Evolutionary conservation across 2,113 vertebrate genomes (phyloP), one percentile per base, ranked within the genome.

Genomic region (Microcebus lehilahytsara): DNA sequence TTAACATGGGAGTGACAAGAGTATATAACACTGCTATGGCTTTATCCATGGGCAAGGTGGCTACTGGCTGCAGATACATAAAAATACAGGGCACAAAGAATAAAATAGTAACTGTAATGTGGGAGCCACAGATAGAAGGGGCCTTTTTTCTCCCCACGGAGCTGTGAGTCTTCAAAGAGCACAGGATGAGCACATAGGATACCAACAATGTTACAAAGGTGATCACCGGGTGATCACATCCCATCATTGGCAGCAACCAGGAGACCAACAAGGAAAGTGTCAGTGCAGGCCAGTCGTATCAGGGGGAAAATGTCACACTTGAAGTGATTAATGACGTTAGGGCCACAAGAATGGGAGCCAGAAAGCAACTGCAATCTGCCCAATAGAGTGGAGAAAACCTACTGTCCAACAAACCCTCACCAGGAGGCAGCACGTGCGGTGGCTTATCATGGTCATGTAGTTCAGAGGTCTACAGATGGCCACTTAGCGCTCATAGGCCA

Each of bases 11-110:
- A 62, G 25, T 62, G 60, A 62, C 25, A 12, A 62, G 25, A 11
- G 97, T 98, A 92, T 97, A 98, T 90, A 98, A 97, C 6, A 98
- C 95, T 8, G 97, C 95, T 7, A 98, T 66, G 7, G 96, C 77
- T 58, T 98, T 98, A 69, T 98, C 98, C 60, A 95, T 67, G 34
- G 97, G 12, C 1, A 98, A 90, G 6, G 85, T 97, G 10, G 75
- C 62, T 8, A 72, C 95, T 37, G 97, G 97, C 0, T 67, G 46
- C 46, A 98, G 62, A 30, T 98, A 97, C 23, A 97, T 95, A 81
- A 97, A 98, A 53, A 98, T 72, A 74, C 90, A 97, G 8, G 98
- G 94, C 2, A 96, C 93, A 66, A 98, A 93, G 22, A 97, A 97
- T 53, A 98, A 79, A 2, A 96, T 25, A 12, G 98, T 92, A 5